These are phyloP conservation scores for Triops longicaudatus DNA, from an alignment of 1,140 invertebrate genomes.

Conservation along the genomic window DNA sequence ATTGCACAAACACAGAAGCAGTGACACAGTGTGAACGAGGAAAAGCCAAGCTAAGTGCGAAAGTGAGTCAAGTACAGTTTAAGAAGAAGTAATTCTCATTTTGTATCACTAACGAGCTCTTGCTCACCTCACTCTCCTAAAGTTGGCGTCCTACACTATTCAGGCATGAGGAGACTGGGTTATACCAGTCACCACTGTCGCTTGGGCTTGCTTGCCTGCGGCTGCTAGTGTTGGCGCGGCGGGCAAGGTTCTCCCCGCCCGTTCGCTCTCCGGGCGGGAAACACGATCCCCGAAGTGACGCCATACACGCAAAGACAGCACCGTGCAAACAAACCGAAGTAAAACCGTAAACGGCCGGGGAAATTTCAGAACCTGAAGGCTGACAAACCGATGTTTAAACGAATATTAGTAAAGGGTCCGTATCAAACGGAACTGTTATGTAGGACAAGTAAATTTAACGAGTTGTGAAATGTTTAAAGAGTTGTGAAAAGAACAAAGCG, in stretches of 20 bases:
- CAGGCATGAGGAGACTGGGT: slow-evolving; percentile 9
- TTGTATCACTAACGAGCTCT: not conserved
- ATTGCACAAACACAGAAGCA: not conserved
- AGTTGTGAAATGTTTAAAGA: not conserved
- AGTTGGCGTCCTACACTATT: not conserved
- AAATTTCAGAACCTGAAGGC: not conserved
- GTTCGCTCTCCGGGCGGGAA: not conserved
- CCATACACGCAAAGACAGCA: not conserved
- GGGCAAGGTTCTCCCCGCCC: not conserved
- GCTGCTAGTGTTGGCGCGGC: slow-evolving; percentile 8
- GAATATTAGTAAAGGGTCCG: not conserved
- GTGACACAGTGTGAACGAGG: not conserved
- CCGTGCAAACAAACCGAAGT: not conserved
- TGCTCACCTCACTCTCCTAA: not conserved
- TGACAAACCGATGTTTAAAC: not conserved
- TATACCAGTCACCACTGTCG: slow-evolving; percentile 1
- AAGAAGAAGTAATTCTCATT: not conserved
- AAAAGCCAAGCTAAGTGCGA: not conserved
- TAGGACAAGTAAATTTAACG: not conserved
- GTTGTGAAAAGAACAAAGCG: no score
- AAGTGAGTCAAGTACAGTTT: not conserved
- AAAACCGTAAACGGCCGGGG: not conserved
- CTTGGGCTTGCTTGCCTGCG: not conserved
- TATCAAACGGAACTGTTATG: not conserved
- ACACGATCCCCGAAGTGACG: not conserved